Conservation (phyloP, 2,113 vertebrate species). For the Budorcas taxicolor region DNA sequence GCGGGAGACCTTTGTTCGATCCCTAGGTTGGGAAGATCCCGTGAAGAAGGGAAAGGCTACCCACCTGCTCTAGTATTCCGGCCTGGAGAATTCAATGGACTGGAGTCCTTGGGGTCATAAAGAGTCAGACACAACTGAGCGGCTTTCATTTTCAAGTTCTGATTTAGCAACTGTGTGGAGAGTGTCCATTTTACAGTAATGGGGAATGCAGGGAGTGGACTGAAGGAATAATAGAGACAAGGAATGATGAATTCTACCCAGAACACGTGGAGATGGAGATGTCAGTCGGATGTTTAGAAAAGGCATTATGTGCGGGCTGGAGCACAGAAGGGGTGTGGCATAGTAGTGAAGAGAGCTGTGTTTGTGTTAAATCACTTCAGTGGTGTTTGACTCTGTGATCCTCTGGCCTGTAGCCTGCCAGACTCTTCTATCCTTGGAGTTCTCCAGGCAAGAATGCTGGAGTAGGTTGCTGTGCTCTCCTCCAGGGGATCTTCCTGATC, state of each 20-base stretch:
- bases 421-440: neutral
- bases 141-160: neutral
- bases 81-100: neutral
- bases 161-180: neutral
- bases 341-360: neutral
- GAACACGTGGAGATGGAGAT: neutral
- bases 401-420: neutral
- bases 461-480: neutral
- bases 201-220: no score
- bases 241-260: neutral
- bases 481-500: neutral
- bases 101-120: neutral
- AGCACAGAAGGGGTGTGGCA: neutral
- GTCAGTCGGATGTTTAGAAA: neutral
- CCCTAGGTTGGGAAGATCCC: neutral
- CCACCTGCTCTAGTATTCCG: neutral
- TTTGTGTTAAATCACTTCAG: neutral
- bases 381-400: neutral
- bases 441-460: neutral
- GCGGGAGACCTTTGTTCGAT: fast-evolving
- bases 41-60: neutral
- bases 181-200: neutral
- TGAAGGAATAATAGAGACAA: neutral
- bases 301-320: neutral
- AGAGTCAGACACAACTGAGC: neutral